Percentiles rank a stretch among this genome's conserved stretches.
Evolutionary conservation across 2,113 vertebrate species (phyloP).

Genomic region (Corynorhinus townsendii): DNA sequence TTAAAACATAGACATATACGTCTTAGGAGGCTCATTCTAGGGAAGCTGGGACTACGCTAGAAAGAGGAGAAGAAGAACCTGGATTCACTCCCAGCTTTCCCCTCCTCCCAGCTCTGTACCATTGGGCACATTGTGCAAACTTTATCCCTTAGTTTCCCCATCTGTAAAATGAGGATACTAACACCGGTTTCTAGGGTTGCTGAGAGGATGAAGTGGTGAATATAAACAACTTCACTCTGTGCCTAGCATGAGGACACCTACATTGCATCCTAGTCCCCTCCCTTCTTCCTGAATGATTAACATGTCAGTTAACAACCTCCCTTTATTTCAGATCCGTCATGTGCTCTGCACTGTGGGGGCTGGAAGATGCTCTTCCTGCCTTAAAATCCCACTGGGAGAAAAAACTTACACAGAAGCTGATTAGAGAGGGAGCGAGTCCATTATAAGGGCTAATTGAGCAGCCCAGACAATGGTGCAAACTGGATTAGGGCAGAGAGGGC

Average conservation of each 20-base stretch:
- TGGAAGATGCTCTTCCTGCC: conserved; percentile 38
- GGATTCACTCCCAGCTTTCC: not conserved
- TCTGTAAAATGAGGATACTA: not conserved
- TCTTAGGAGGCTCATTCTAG: not conserved
- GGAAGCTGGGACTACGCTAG: not conserved
- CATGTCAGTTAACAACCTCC: not conserved
- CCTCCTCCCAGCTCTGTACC: not conserved
- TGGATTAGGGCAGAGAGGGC: not conserved
- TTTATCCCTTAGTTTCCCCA: not conserved
- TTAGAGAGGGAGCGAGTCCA: conserved; percentile 35
- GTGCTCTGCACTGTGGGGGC: not conserved
- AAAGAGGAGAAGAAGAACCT: not conserved
- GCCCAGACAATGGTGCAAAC: not conserved
- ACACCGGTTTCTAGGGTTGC: not conserved
- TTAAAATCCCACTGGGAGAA: conserved; percentile 29
- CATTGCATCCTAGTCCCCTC: accelerated
- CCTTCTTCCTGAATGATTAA: not conserved
- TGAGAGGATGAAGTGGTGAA: not conserved
- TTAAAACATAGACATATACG: not conserved
- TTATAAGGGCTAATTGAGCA: conserved; percentile 49
- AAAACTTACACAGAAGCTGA: not conserved
- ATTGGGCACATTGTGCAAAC: not conserved
- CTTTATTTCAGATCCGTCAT: not conserved
- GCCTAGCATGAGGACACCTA: not conserved
- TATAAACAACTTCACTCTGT: not conserved